Conservation (phyloP, 2,797 vertebrate species). For the Pangasius macronema region DNA sequence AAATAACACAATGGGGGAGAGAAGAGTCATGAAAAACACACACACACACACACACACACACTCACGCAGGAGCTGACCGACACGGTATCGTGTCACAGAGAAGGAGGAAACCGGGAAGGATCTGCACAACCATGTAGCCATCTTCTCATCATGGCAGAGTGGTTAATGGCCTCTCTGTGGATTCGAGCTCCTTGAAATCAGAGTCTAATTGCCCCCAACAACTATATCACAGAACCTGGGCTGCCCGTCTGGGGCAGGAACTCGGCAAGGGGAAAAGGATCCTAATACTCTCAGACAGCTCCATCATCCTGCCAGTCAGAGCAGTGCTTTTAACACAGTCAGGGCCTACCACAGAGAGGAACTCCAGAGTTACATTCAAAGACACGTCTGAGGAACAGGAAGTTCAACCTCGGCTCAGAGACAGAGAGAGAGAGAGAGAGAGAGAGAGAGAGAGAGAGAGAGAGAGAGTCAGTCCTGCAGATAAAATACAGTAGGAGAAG, state of each 20-base stretch:
- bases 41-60: slow-evolving; percentile 34
- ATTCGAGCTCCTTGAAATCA: slow-evolving; percentile 34
- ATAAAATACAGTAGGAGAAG: slow-evolving; percentile 18
- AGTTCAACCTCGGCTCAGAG: slow-evolving; percentile 5
- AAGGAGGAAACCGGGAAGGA: slow-evolving; percentile 32
- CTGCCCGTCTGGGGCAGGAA: slow-evolving; percentile 10
- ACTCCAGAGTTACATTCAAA: slow-evolving; percentile 45
- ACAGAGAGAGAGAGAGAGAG: slow-evolving; percentile 3
- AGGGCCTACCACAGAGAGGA: slow-evolving; percentile 40
- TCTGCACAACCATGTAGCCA: slow-evolving; percentile 1
- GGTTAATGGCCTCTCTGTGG: slow-evolving; percentile 25
- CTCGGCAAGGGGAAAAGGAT: slow-evolving; percentile 11
- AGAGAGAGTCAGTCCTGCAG: slow-evolving; percentile 13
- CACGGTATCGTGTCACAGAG: slow-evolving; percentile 28
- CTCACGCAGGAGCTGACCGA: slow-evolving; percentile 20
- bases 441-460: slow-evolving; percentile 30
- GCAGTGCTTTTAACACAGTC: slow-evolving; percentile 21
- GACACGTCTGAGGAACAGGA: slow-evolving; percentile 36
- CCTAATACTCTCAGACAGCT: slow-evolving; percentile 49
- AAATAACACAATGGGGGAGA: slow-evolving; percentile 57
- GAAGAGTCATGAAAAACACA: slow-evolving; percentile 50
- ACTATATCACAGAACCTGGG: background rate
- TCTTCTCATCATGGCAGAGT: background rate
- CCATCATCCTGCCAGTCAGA: slow-evolving; percentile 54
- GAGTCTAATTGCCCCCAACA: slow-evolving; percentile 32